Base-by-base conservation (phyloP, 2,888 invertebrate genomes). In the Lithophane ornitopus region DNA sequence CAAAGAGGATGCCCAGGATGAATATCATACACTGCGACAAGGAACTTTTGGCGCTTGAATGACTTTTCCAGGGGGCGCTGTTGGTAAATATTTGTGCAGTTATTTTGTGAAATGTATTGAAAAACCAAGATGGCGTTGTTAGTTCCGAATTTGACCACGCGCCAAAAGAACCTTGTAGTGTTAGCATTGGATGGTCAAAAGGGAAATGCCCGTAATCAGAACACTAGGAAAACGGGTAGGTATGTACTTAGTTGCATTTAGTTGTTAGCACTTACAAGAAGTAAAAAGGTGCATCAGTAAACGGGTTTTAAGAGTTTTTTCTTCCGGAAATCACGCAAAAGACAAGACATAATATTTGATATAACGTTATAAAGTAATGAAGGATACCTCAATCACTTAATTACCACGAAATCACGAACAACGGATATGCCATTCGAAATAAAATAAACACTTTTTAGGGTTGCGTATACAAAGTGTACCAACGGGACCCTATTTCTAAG, bases 301-400 rank as follows among this genome's bases (percentile, higher is more conserved):
- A 76, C 26, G 28, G 41, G 6, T 34, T 34, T 9, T 56, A 28
- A 59, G 12, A 39, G 49, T 3, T 22, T 39, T 16, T 73, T 12
- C n/a, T 59, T 59, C n/a, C 76, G 49, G 76, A 52, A 76, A 61
- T 76, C 49, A 41, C 41, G 3, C n/a, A 1, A 52, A 52, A 46
- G 1, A 16, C 46, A 16, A 16, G 16, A 46, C 16, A 16, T 46
- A 16, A 46, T 16, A 16, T 46, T 16, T 16, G 49, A 49, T 52
- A 22, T 22, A 52, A 22, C 9, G 52, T 22, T 52, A 52, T 1
- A 52, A 9, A 52, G 52, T 52, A n/a, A 52, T n/a, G 52, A n/a
- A 52, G 52, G 52, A n/a, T 52, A n/a, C 52, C 52, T 52, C 22
- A 52, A 22, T 52, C 52, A 52, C 52, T n/a, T 52, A 52, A 52